These are phyloP conservation scores for Scomber scombrus DNA, from an alignment of 2,113 vertebrate genomes.

Conservation along the genomic window DNA sequence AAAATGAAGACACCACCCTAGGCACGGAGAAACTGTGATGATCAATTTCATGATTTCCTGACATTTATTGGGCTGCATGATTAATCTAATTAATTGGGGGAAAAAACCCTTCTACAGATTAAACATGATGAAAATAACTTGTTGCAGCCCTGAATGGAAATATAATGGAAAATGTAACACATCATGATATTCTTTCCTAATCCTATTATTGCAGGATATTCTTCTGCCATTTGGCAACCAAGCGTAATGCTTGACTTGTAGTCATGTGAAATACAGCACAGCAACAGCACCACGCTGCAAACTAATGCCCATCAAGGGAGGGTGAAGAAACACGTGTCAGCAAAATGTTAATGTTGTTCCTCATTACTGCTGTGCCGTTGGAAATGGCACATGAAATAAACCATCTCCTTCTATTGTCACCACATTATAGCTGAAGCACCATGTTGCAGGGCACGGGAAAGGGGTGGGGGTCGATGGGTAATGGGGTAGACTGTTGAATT, in stretches of 20 bases:
- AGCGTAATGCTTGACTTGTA: slow-evolving; percentile 36
- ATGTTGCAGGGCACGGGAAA: slow-evolving; percentile 7
- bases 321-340: slow-evolving; percentile 70
- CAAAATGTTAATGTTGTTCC: slow-evolving; percentile 82
- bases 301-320: slow-evolving; percentile 41
- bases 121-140: no score
- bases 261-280: slow-evolving; percentile 29
- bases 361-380: slow-evolving; percentile 71
- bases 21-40: no score
- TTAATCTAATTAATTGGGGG: no score
- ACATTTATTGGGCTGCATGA: no score
- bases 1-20: no score
- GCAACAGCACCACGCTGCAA: slow-evolving; percentile 25
- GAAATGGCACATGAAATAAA: slow-evolving; percentile 78
- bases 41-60: no score
- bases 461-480: neutral
- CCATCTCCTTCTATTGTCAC: slow-evolving; percentile 56
- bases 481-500: slow-evolving; percentile 51
- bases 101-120: no score
- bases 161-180: neutral
- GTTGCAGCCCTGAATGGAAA: slow-evolving; percentile 3
- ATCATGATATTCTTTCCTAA: neutral
- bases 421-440: slow-evolving; percentile 41
- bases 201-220: neutral
- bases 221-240: slow-evolving; percentile 32